Evolutionary conservation across 2,888 invertebrate species (phyloP), one percentile per base, ranked within the genome.

Genomic region (Lasioglossum lativentre): DNA sequence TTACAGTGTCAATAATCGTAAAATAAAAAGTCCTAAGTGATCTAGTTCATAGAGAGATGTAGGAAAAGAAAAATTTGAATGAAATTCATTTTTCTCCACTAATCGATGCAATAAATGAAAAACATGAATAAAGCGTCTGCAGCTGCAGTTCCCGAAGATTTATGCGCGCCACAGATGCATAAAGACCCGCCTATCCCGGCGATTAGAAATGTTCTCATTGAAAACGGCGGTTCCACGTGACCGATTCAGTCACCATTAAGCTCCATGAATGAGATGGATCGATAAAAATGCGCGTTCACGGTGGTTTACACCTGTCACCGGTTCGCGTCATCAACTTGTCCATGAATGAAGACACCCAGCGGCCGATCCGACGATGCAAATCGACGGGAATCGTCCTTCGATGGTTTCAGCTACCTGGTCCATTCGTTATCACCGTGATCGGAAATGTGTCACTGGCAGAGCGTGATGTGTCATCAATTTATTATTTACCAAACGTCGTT

Each of bases 401-500:
- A 71, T 59, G 34, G 59, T 75, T 82, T 75, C 79, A 59, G 82
- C 71, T 75, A 75, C 72, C 27, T 40, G 80, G 75, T 59, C 80
- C 78, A 68, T 83, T 83, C 75, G 78, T 88, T 86, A 83, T 75
- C 83, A n/a, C 16, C 6, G 27, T 14, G 59, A 90, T 86, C 75
- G 85, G 77, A 83, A 88, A 86, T 85, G 75, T 84, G 87, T 87
- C 81, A 84, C 59, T 10, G 79, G 47, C 85, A 82, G 47, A 12
- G 23, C 75, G 47, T 42, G 80, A 78, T 70, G 86, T 73, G 83
- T 88, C 88, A 86, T 91, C 89, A 87, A 89, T 92, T 91, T 88
- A 90, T 90, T 91, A 90, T 92, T 91, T 87, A 88, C 76, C 75
- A 63, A 80, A 78, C 84, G 84, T 91, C 91, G 89, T 86, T 86